Evolutionary conservation across 1,140 invertebrate species (phyloP).

Genomic region (Aplysia californica): DNA sequence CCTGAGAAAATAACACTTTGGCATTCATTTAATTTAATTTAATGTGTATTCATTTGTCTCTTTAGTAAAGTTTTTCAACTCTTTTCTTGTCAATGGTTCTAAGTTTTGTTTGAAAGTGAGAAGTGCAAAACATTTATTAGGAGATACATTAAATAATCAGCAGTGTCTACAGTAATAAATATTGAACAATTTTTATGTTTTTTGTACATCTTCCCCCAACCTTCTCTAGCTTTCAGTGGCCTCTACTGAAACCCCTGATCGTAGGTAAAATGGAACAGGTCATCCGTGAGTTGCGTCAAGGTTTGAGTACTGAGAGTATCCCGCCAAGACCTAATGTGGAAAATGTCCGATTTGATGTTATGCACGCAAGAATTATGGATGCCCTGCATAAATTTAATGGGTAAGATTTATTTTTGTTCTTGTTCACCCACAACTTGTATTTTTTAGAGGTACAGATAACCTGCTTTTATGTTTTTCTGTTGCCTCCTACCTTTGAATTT

Average conservation of each 20-base stretch:
- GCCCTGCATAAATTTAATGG: constrained; percentile 78
- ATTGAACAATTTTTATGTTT: background rate
- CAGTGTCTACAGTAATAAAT: background rate
- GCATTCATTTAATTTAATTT: too few relatives aligned
- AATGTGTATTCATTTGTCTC: too few relatives aligned
- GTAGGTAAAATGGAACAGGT: constrained; percentile 86
- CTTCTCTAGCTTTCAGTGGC: constrained; percentile 82
- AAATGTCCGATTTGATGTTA: constrained; percentile 88
- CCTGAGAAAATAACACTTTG: too few relatives aligned
- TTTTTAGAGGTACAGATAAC: too few relatives aligned
- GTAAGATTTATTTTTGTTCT: too few relatives aligned
- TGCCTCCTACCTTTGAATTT: too few relatives aligned
- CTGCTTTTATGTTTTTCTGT: too few relatives aligned
- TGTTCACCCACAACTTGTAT: too few relatives aligned
- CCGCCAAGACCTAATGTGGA: constrained; percentile 89
- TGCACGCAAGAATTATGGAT: constrained; percentile 87
- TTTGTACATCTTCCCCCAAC: background rate
- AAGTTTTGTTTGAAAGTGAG: background rate
- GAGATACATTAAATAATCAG: background rate
- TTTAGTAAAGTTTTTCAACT: background rate
- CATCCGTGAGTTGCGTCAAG: constrained; percentile 87
- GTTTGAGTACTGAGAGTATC: constrained; percentile 79
- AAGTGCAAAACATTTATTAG: background rate
- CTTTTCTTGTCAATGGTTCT: background rate
- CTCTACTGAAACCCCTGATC: constrained; percentile 86